Evolutionary conservation across 2,797 vertebrate genomes (phyloP), one percentile per base, ranked within the genome.

Genomic region (Austrolebias charrua): DNA sequence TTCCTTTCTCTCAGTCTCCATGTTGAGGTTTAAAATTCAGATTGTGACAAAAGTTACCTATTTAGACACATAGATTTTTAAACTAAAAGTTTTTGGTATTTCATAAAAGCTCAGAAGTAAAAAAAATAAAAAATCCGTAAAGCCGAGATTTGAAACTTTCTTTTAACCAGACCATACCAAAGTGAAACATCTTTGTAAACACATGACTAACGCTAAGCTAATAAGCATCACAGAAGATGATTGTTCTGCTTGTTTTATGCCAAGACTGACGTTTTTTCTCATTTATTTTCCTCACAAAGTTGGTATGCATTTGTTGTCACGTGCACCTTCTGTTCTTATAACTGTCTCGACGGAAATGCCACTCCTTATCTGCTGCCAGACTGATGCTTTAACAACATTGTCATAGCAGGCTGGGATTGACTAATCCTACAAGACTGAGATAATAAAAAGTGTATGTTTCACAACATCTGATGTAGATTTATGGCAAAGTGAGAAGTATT

Each of bases 331-430:
- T 74, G 8, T 44, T 4, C 1, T 4, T 40, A 18, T 7, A 58
- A 66, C 69, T 68, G 69, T 69, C 53, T 53, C 33, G 11, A 52
- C 55, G 82, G 79, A 88, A 83, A 85, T 63, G 76, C 73, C 73
- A 65, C 82, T 1, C 86, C 85, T 74, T 60, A 57, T 59, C 33
- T 70, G 58, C 13, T 0, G 6, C 62, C 66, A 33, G 46, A 10
- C 3, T 50, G 45, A 63, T 72, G 13, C 35, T 79, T 76, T 69
- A 57, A 75, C 75, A 50, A 11, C 28, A 69, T 63, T 72, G 73
- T 81, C 65, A 68, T 57, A 70, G 56, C 69, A 35, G 24, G 29
- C 18, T 24, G 14, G 14, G 20, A 49, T 56, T 28, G 6, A 0
- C 10, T 54, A 47, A 60, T 78, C 75, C 47, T 44, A 16, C 53